phyloP scores from a whole-genome alignment of 2,797 vertebrate genomes.

The Phoxinus dragarum region DNA sequence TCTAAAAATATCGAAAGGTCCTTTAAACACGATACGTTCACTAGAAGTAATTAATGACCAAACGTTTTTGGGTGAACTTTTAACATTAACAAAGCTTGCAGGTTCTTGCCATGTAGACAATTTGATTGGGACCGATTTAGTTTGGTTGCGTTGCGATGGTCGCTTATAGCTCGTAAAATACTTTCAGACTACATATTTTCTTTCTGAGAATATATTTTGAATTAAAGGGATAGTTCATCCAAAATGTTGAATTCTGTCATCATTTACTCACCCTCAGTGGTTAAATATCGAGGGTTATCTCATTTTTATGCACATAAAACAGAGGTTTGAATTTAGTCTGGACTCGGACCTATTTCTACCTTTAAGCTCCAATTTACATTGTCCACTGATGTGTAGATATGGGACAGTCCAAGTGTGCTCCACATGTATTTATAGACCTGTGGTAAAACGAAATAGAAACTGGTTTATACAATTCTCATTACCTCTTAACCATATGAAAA shows the following conservation, averaged over 20 bases:
- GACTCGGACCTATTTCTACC: neutral
- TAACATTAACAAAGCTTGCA: too few species aligned
- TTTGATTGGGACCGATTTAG: too few species aligned
- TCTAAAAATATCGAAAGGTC: neutral
- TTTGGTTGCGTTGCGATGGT: too few species aligned
- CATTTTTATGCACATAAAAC: too few species aligned
- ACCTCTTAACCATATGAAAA: neutral
- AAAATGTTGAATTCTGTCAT: neutral
- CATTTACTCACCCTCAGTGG: neutral
- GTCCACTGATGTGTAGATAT: constrained; percentile 5
- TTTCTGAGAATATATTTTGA: constrained; percentile 15
- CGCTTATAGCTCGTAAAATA: too few species aligned
- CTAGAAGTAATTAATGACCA: too few species aligned
- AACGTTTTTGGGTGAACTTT: too few species aligned
- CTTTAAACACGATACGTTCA: neutral
- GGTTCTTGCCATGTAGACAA: too few species aligned
- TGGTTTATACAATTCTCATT: constrained; percentile 11
- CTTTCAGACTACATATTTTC: neutral
- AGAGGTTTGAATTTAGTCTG: too few species aligned
- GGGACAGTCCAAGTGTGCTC: neutral
- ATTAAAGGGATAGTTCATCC: neutral
- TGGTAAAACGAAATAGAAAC: neutral
- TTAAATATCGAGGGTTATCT: neutral
- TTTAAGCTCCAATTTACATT: neutral
- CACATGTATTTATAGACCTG: constrained; percentile 17